phyloP scores from a whole-genome alignment of 2,797 vertebrate genomes.

The Hoplostethus atlanticus region DNA sequence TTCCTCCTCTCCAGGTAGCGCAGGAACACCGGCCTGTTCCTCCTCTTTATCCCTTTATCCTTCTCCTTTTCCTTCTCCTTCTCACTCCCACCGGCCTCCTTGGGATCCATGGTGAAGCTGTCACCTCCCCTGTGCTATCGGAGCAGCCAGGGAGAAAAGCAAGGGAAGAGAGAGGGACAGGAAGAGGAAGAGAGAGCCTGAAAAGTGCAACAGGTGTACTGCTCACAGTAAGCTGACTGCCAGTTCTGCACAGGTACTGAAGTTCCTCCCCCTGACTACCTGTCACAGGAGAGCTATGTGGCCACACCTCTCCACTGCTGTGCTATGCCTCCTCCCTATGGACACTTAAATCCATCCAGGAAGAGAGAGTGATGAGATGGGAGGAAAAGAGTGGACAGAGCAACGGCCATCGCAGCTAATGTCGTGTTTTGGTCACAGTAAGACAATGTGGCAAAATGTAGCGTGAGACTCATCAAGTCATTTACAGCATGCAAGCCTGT shows the following conservation, averaged over 20 bases:
- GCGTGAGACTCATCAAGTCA: neutral
- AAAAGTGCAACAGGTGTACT: constrained; percentile 83
- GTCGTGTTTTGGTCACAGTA: neutral
- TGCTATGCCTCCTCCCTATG: constrained; percentile 51
- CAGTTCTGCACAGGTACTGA: constrained; percentile 84
- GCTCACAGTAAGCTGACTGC: constrained; percentile 78
- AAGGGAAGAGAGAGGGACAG: constrained; percentile 51
- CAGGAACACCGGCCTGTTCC: constrained; percentile 88
- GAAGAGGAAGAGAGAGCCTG: constrained; percentile 61
- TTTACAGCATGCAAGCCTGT: neutral
- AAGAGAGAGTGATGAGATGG: constrained; percentile 34
- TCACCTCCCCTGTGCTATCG: constrained; percentile 45
- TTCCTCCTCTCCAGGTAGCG: constrained; percentile 94
- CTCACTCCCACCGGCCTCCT: constrained; percentile 74
- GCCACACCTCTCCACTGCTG: constrained; percentile 76
- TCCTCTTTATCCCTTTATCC: constrained; percentile 83
- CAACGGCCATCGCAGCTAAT: neutral
- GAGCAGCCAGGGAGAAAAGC: constrained; percentile 41
- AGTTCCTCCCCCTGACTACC: constrained; percentile 84
- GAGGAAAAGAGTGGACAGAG: neutral
- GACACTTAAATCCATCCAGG: constrained; percentile 25
- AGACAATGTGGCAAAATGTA: constrained; percentile 1
- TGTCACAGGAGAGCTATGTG: constrained; percentile 79
- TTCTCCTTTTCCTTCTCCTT: constrained; percentile 84
- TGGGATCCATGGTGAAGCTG: constrained; percentile 83